Base-by-base conservation (phyloP, 2,113 vertebrate genomes). In the Phrynosoma blainvillii region DNA sequence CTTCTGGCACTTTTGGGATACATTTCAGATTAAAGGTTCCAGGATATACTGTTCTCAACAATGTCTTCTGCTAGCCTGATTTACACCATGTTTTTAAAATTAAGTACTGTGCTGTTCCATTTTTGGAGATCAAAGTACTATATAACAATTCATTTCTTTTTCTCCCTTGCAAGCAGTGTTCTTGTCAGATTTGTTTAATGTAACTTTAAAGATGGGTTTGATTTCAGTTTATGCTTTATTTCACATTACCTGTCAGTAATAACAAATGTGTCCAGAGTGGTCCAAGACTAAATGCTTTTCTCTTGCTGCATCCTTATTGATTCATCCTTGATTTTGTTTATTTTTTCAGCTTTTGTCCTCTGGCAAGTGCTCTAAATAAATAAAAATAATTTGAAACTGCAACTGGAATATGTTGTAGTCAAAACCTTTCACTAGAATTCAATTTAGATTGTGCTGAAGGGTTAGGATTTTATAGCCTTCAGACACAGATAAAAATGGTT, bases 191-290 rank as follows among this genome's bases (percentile, higher is more conserved):
- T 79, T 78, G 91, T 93, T 95, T 94, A 95, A 73, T 86, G 86
- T 89, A 93, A 92, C 84, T 83, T 94, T 93, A 93, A 93, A 94
- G 90, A 94, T 92, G 84, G 86, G 92, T 94, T 94, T 94, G 94
- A 93, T 95, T 96, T 94, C 87, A 92, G 84, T 90, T 85, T 94
- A 91, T 95, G 95, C 90, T 91, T 95, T 87, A 92, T 89, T 94
- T 95, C 93, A 91, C 93, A 91, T 94, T 94, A 90, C 92, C 91
- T 94, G 93, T 95, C 95, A 94, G 92, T 92, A 90, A 86, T 94
- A 95, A 95, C 86, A 87, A 94, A 94, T 94, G 88, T 93, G 87
- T 90, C 89, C 90, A 90, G 84, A 62, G 87, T 89, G 74, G 91
- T 94, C 59, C 83, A 81, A 75, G 84, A 91, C 84, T 89, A 86